Base-by-base conservation (phyloP, 2,888 invertebrate species). In the Archaeoteleia sp. region DNA sequence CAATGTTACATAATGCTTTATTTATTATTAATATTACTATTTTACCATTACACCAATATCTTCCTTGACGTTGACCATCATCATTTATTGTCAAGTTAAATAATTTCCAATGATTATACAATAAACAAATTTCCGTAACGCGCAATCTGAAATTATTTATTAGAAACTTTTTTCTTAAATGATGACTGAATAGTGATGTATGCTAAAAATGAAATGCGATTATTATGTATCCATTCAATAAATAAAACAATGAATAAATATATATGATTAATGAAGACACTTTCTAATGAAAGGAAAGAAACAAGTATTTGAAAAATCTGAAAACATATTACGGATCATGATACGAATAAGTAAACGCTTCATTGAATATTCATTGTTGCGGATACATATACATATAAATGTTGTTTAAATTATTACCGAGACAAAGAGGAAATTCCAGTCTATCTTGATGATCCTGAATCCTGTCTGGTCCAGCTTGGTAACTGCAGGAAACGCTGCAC, bases 371-470 rank as follows among this genome's bases (percentile, higher is more conserved):
- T 66, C 53, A 66, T 66, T 51, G 65, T 53, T 42, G 30, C 46
- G 53, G 14, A 35, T 27, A 40, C 17, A 17, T 32, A 10, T 53
- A 61, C 17, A 45, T 43, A 53, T 29, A 32, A 46, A 58, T 42
- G 58, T 20, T 10, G 34, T 51, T 13, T 66, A 57, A 66, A 60
- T 53, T 66, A 66, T 54, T 32, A 72, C 75, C 65, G 37, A 77
- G 55, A 63, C 78, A 78, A 51, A 74, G 55, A 42, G 78, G 78
- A 66, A 78, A 73, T 67, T 79, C 77, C 39, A 78, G 55, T 74
- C 71, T 73, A 48, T 74, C 72, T 14, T 66, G 69, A 14, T 67
- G 35, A 74, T 74, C 15, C 51, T 58, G 67, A 34, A 62, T 37
- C 63, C 30, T 34, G 46, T 42, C 45, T 53, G 35, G 51, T 48